phyloP scores from a whole-genome alignment of 2,888 invertebrate species.

The Eupithecia pulchellata region DNA sequence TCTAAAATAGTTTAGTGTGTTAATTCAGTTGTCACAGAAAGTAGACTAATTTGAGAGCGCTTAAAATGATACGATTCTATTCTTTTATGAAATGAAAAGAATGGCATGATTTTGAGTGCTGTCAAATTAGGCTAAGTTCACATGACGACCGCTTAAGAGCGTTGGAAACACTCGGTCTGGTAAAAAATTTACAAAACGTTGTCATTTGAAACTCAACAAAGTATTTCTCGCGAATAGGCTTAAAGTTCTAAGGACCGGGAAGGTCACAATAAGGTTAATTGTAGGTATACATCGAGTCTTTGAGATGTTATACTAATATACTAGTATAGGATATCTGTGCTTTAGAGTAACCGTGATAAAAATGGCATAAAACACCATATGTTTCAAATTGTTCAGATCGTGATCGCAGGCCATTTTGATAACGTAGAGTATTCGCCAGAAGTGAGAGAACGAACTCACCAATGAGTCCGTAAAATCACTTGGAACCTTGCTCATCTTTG shows the following conservation, averaged over 20 bases:
- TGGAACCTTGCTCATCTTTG: conserved; percentile 55
- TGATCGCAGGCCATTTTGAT: neutral
- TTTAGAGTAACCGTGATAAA: neutral
- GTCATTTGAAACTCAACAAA: neutral
- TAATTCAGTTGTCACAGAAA: neutral
- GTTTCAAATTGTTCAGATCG: neutral
- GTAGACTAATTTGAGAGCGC: neutral
- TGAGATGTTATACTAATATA: too few relatives aligned
- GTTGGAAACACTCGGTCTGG: too few relatives aligned
- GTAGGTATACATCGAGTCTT: neutral
- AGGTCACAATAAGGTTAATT: neutral
- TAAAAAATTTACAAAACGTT: too few relatives aligned
- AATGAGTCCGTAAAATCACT: conserved; percentile 42
- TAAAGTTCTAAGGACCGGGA: neutral
- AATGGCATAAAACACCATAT: neutral
- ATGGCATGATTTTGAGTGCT: neutral
- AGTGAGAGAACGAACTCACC: conserved; percentile 34
- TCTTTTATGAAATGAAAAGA: neutral
- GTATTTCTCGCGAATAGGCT: neutral
- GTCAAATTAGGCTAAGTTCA: neutral
- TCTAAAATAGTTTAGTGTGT: neutral
- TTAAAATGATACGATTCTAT: neutral
- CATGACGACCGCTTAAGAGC: too few relatives aligned
- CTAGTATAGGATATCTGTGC: too few relatives aligned
- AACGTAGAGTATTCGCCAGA: conserved; percentile 7